Conservation (phyloP, 2,888 invertebrate species). For the Rhaphigaster nebulosa region DNA sequence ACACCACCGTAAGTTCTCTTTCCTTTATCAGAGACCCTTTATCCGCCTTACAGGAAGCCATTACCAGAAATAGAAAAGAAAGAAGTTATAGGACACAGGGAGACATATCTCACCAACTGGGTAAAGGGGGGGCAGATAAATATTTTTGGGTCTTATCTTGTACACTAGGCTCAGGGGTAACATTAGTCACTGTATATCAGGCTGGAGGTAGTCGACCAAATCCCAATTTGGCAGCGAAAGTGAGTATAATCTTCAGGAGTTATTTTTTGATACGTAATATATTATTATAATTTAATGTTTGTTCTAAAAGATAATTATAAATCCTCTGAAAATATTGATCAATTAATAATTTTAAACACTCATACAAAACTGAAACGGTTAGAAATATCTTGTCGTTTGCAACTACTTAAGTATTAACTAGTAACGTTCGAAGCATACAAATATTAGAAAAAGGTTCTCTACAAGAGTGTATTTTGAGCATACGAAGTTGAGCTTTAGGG, state of each 20-base stretch:
- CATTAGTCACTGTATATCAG: conserved; percentile 7
- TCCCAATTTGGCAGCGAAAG: background rate
- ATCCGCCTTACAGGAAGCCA: background rate
- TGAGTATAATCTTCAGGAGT: background rate
- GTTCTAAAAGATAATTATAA: too few species aligned
- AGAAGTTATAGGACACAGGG: conserved; percentile 9
- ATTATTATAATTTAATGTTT: too few species aligned
- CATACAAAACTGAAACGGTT: too few species aligned
- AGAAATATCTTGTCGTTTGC: too few species aligned
- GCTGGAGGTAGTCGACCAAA: background rate
- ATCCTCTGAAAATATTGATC: too few species aligned
- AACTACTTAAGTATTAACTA: too few species aligned
- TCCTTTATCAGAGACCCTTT: conserved; percentile 1
- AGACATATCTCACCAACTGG: background rate
- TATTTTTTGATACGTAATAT: background rate
- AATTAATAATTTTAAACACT: too few species aligned
- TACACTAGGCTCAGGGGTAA: background rate
- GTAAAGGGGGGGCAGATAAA: background rate
- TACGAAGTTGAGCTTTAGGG: too few species aligned
- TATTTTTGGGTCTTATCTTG: background rate
- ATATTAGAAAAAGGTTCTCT: too few species aligned
- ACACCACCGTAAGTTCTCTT: background rate
- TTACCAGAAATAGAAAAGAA: conserved; percentile 31
- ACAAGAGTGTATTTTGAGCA: too few species aligned
- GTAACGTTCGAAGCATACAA: too few species aligned